Conservation (phyloP, 2,797 vertebrate species). For the Anguilla pacifica region DNA sequence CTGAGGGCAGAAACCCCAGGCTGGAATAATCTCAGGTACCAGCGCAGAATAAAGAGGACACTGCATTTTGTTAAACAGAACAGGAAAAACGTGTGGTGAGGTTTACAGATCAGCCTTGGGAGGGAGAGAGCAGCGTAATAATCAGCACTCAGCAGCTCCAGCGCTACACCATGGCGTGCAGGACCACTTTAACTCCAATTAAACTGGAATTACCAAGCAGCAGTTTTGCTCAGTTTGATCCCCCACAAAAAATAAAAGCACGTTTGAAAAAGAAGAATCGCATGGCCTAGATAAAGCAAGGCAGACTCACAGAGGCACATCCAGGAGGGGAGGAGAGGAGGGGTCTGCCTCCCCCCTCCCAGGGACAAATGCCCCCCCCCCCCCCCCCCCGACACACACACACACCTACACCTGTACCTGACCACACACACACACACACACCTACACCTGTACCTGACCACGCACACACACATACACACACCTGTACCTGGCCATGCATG, state of each 20-base stretch:
- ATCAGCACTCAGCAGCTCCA: background rate
- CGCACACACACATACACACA: background rate
- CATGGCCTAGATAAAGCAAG: background rate
- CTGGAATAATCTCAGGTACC: background rate
- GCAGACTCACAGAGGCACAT: background rate
- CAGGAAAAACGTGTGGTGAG: background rate
- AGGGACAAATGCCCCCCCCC: no score
- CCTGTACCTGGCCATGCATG: background rate
- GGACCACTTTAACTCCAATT: constrained; percentile 11
- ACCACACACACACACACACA: no score
- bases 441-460: no score
- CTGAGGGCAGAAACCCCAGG: background rate
- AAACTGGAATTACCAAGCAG: background rate
- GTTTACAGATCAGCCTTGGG: background rate
- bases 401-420: no score
- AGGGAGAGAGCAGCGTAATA: background rate
- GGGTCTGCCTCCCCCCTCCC: no score
- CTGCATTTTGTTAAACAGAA: background rate
- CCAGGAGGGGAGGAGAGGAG: background rate
- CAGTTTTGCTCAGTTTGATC: background rate
- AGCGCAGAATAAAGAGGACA: background rate
- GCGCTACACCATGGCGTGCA: background rate
- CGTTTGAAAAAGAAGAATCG: background rate
- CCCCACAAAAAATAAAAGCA: background rate
- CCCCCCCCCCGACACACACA: no score